Evolutionary conservation across 1,140 invertebrate genomes (phyloP).

Genomic region (Cydia amplana): DNA sequence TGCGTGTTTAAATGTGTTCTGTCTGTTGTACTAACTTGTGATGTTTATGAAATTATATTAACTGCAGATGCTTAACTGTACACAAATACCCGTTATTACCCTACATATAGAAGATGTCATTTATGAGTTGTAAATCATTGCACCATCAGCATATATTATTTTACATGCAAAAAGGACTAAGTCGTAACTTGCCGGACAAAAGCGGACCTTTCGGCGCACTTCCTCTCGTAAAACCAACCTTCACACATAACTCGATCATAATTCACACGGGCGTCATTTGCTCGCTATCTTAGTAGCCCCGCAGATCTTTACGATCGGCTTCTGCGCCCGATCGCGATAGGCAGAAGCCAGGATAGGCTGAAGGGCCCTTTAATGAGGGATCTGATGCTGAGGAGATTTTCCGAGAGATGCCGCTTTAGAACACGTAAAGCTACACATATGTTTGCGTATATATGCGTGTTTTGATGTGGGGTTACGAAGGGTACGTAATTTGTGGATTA

Average conservation of each 20-base stretch:
- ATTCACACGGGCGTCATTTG: slow-evolving; percentile 12
- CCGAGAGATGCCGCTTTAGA: slow-evolving; percentile 2
- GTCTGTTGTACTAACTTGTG: background rate
- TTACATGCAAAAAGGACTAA: background rate
- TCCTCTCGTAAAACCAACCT: slow-evolving; percentile 20
- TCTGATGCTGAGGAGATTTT: background rate
- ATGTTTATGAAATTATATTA: background rate
- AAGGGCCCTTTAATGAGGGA: slow-evolving; percentile 28
- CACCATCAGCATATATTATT: slow-evolving; percentile 5
- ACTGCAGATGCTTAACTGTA: background rate
- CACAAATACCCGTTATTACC: background rate
- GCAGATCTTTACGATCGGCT: slow-evolving; percentile 26
- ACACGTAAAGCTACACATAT: background rate
- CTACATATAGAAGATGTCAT: background rate
- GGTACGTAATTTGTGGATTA: slow-evolving; percentile 5
- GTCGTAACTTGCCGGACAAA: slow-evolving; percentile 17
- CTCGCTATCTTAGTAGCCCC: slow-evolving; percentile 25
- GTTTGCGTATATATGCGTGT: background rate
- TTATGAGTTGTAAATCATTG: background rate
- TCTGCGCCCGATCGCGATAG: slow-evolving; percentile 19
- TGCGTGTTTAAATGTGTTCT: slow-evolving; percentile 25
- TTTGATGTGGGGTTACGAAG: slow-evolving; percentile 12
- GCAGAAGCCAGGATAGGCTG: slow-evolving; percentile 9
- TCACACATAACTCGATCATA: slow-evolving; percentile 26
- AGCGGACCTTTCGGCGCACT: slow-evolving; percentile 18